A percentile compares a stretch with the other conserved stretches of the same genome.
Evolutionary conservation across 2,113 vertebrate genomes (phyloP).

Genomic region (Phylloscopus whistleri): DNA sequence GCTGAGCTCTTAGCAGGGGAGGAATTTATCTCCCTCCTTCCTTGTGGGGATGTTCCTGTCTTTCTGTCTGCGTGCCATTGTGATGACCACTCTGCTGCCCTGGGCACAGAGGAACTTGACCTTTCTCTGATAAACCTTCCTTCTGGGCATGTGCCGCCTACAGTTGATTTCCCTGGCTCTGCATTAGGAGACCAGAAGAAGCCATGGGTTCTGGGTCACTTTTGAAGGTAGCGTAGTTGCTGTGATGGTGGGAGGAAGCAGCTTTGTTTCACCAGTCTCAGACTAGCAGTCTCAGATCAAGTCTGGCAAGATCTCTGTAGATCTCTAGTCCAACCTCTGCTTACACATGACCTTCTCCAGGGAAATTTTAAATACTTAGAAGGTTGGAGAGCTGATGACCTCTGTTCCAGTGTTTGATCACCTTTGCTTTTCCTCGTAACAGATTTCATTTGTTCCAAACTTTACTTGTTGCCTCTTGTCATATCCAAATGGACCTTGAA

Average conservation of each 20-base stretch:
- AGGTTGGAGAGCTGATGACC: neutral
- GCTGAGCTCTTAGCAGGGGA: neutral
- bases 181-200: neutral
- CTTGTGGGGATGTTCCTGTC: neutral
- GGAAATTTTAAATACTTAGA: neutral
- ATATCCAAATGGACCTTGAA: fast-evolving
- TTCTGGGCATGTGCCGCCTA: neutral
- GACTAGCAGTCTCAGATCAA: neutral
- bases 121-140: neutral
- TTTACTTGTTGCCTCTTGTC: neutral
- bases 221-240: neutral
- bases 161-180: neutral
- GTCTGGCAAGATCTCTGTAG: neutral
- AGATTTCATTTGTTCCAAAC: neutral
- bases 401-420: neutral
- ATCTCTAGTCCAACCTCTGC: neutral
- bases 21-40: conserved; percentile 28
- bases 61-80: neutral
- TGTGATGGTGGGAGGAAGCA: neutral
- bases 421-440: neutral
- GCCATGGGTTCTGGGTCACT: neutral
- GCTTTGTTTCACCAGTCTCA: neutral
- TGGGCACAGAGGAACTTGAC: neutral
- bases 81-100: neutral
- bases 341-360: neutral